Evolutionary conservation across 1,140 invertebrate genomes (phyloP).

Genomic region (Drosophila prosaltans): DNA sequence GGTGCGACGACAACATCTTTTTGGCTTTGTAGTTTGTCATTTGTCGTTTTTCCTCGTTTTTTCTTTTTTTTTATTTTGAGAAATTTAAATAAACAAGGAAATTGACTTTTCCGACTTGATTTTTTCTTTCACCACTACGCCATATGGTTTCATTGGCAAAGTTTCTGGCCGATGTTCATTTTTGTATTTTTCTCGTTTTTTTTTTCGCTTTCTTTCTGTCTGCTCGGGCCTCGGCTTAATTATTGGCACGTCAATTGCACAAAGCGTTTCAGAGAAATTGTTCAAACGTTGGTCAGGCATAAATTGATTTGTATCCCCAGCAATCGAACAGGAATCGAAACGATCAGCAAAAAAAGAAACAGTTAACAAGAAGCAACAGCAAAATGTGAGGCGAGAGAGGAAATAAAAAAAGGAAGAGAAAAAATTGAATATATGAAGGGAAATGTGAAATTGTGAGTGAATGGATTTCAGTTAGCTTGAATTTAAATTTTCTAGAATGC

Average conservation of each 20-base stretch:
- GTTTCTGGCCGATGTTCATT: conserved; percentile 3
- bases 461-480: conserved; percentile 1
- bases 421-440: neutral
- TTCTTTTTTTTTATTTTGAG: conserved; percentile 41
- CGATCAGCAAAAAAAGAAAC: conserved; percentile 22
- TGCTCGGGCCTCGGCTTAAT: conserved; percentile 59
- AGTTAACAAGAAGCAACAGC: conserved; percentile 27
- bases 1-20: conserved; percentile 19
- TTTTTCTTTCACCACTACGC: conserved; percentile 5
- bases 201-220: conserved; percentile 20
- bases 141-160: neutral
- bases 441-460: neutral
- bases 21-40: conserved; percentile 40
- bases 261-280: conserved; percentile 74
- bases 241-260: conserved; percentile 82
- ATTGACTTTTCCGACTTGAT: conserved; percentile 65
- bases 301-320: conserved; percentile 67
- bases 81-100: conserved; percentile 81
- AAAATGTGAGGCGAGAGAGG: conserved; percentile 14
- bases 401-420: neutral
- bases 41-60: neutral
- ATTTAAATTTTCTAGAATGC: conserved; percentile 11
- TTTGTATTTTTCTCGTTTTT: neutral
- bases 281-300: conserved; percentile 74
- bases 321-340: conserved; percentile 9